A percentile compares a stretch with the other conserved stretches of the same genome.
Evolutionary conservation across 1,140 invertebrate species (phyloP).

Genomic region (Paramacrobiotus metropolitanus): DNA sequence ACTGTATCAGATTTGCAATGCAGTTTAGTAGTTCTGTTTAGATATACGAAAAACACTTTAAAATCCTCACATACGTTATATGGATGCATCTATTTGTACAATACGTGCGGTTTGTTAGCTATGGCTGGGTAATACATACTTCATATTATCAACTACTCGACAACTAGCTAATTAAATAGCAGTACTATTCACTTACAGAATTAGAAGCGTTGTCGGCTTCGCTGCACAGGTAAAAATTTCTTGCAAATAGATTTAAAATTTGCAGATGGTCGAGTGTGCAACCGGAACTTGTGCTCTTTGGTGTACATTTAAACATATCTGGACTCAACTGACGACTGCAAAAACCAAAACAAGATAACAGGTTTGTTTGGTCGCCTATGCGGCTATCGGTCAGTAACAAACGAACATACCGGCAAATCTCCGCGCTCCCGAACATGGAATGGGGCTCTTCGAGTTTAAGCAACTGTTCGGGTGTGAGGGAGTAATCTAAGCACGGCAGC

Average conservation of each 20-base stretch:
- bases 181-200: not conserved
- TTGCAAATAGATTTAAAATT: not conserved
- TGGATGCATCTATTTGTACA: no score
- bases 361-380: not conserved
- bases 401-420: not conserved
- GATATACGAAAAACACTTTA: no score
- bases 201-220: not conserved
- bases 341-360: not conserved
- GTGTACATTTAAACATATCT: not conserved
- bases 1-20: no score
- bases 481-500: not conserved
- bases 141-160: not conserved
- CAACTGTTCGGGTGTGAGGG: slow-evolving; percentile 1
- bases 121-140: not conserved
- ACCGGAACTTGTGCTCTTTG: not conserved
- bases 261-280: not conserved
- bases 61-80: no score
- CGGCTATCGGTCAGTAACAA: not conserved
- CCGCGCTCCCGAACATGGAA: not conserved
- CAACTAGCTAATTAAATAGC: not conserved
- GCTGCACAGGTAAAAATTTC: not conserved
- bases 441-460: not conserved
- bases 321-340: not conserved
- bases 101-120: no score
- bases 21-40: no score